These are phyloP conservation scores for Nannoperca australis DNA, from an alignment of 2,797 vertebrate species.

Conservation along the genomic window DNA sequence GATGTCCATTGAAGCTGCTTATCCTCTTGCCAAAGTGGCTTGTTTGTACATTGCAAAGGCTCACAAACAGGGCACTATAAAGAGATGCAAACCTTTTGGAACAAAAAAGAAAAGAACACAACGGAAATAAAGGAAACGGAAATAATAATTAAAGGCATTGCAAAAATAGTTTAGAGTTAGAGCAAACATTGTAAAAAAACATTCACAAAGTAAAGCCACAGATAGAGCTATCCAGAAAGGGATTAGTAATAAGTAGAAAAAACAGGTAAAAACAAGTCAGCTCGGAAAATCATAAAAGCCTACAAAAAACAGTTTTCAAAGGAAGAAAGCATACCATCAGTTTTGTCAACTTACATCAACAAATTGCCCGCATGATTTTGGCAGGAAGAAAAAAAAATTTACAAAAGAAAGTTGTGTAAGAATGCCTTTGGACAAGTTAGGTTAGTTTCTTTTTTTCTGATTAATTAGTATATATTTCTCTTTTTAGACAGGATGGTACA, in stretches of 20 bases:
- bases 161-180: constrained; percentile 84
- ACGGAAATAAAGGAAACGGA: constrained; percentile 68
- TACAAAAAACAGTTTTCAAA: constrained; percentile 82
- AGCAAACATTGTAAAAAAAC: constrained; percentile 84
- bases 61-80: constrained; percentile 86
- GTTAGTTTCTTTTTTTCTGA: constrained; percentile 89
- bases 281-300: constrained; percentile 86
- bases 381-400: constrained; percentile 99
- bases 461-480: constrained; percentile 86
- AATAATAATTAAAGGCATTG: constrained; percentile 79
- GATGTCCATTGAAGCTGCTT: constrained; percentile 82
- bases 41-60: constrained; percentile 82
- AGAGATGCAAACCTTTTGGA: constrained; percentile 84
- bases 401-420: constrained; percentile 99
- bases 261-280: constrained; percentile 77
- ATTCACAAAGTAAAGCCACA: constrained; percentile 89
- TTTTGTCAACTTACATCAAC: constrained; percentile 99
- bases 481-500: constrained; percentile 92
- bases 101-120: constrained; percentile 68
- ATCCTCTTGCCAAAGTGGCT: constrained; percentile 83
- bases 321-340: constrained; percentile 94
- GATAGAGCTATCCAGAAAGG: constrained; percentile 87
- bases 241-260: constrained; percentile 83
- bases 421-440: constrained; percentile 96
- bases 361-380: constrained; percentile 99